These are phyloP conservation scores for Aphyosemion australe DNA, from an alignment of 2,113 vertebrate species.

Conservation along the genomic window DNA sequence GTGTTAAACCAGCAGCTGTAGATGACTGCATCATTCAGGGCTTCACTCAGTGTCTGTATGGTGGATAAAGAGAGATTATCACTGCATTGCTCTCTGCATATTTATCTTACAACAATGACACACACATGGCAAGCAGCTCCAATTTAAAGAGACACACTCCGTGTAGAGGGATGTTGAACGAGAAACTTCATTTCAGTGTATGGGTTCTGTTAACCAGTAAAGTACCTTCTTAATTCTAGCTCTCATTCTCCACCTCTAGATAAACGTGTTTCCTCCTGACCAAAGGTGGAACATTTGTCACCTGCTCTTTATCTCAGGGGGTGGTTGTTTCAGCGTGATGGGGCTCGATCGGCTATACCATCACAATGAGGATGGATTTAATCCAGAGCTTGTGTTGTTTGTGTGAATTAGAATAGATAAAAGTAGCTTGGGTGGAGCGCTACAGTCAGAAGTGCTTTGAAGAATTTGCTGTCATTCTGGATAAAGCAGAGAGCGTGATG, in stretches of 20 bases:
- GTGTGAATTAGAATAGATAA: conserved; percentile 28
- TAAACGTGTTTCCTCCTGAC: conserved; percentile 47
- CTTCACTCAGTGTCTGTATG: neutral
- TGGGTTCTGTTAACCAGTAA: conserved; percentile 4
- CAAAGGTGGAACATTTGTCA: conserved; percentile 35
- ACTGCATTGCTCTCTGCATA: neutral
- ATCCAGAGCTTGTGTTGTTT: conserved; percentile 27
- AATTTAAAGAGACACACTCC: conserved; percentile 3
- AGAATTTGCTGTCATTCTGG: conserved; percentile 55
- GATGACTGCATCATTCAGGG: neutral
- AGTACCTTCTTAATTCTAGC: no score
- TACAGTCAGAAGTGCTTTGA: conserved; percentile 52
- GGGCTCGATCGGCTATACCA: conserved; percentile 2
- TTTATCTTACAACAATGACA: neutral
- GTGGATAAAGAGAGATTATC: conserved; percentile 14
- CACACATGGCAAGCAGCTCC: neutral
- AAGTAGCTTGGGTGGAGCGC: conserved; percentile 27
- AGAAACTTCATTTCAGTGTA: conserved; percentile 1
- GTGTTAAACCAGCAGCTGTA: neutral
- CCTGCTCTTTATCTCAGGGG: conserved; percentile 46
- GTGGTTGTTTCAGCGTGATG: neutral
- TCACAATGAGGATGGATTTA: conserved; percentile 13
- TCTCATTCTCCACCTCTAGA: conserved; percentile 41
- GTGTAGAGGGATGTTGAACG: conserved; percentile 5
- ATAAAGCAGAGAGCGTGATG: conserved; percentile 48